A percentile compares a stretch with the other conserved stretches of the same genome.
Evolutionary conservation across 2,113 vertebrate species (phyloP).

Genomic region (Rhinolophus sinicus): DNA sequence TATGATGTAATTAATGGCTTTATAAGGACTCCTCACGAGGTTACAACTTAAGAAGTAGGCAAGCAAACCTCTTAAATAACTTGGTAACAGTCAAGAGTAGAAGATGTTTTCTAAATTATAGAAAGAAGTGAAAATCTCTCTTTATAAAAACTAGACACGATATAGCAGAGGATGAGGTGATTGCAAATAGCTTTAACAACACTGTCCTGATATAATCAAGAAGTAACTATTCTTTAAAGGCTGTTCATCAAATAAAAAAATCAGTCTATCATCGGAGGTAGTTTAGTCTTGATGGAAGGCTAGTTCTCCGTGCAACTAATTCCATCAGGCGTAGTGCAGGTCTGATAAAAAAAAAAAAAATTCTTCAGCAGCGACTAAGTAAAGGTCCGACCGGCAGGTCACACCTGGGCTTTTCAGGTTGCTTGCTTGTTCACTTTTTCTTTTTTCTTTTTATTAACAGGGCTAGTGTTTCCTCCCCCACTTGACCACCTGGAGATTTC

Average conservation of each 20-base stretch:
- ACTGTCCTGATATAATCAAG: background rate
- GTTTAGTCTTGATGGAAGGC: background rate
- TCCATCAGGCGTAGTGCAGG: background rate
- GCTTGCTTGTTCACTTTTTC: background rate
- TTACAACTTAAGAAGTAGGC: background rate
- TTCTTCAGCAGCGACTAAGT: background rate
- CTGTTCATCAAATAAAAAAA: background rate
- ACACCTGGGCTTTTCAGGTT: background rate
- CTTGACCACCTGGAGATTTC: background rate
- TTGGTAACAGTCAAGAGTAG: background rate
- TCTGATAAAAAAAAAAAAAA: background rate
- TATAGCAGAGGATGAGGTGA: background rate
- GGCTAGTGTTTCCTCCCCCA: background rate
- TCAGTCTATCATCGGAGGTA: background rate
- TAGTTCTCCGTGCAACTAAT: background rate
- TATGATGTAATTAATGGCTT: background rate
- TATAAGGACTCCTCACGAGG: background rate
- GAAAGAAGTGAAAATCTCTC: background rate
- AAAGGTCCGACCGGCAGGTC: too few relatives aligned
- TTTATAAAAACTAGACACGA: background rate
- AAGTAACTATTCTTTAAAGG: background rate
- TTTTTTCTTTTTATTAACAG: conserved; percentile 7
- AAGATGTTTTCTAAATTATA: background rate
- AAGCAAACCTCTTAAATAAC: background rate
- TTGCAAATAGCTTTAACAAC: background rate